A percentile compares a stretch with the other conserved stretches of the same genome.
These are phyloP conservation scores for Rhorus exstirpatorius DNA, from an alignment of 2,888 invertebrate genomes.

Conservation along the genomic window DNA sequence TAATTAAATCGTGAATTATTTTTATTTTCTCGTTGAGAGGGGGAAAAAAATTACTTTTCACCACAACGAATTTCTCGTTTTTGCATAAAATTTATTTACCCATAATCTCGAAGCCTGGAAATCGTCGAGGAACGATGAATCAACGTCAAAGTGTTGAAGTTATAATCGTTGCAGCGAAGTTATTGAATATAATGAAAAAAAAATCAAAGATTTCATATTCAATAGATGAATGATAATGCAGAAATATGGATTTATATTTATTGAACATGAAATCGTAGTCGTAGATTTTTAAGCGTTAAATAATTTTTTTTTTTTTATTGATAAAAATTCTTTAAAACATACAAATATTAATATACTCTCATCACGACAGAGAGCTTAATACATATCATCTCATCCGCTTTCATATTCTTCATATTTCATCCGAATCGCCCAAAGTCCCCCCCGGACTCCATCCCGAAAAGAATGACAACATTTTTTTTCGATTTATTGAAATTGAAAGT, in stretches of 20 bases:
- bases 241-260: not conserved
- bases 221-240: not conserved
- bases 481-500: not conserved
- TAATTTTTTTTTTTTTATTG: slow-evolving; percentile 5
- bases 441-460: slow-evolving; percentile 10
- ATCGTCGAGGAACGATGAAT: not conserved
- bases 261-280: slow-evolving; percentile 18
- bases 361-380: slow-evolving; percentile 20
- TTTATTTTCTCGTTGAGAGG: not conserved
- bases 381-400: slow-evolving; percentile 40
- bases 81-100: not conserved
- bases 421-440: not conserved
- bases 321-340: slow-evolving; percentile 35
- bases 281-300: slow-evolving; percentile 24
- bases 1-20: not conserved
- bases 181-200: slow-evolving; percentile 1
- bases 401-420: slow-evolving; percentile 41
- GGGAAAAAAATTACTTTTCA: not conserved
- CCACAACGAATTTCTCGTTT: not conserved
- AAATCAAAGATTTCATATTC: not conserved
- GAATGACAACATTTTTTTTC: slow-evolving; percentile 1
- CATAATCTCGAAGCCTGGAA: slow-evolving; percentile 14
- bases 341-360: slow-evolving; percentile 25
- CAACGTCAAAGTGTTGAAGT: slow-evolving; percentile 6
- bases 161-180: slow-evolving; percentile 47